Conservation (phyloP, 2,888 invertebrate species). For the Trypoxylon attenuatum region DNA sequence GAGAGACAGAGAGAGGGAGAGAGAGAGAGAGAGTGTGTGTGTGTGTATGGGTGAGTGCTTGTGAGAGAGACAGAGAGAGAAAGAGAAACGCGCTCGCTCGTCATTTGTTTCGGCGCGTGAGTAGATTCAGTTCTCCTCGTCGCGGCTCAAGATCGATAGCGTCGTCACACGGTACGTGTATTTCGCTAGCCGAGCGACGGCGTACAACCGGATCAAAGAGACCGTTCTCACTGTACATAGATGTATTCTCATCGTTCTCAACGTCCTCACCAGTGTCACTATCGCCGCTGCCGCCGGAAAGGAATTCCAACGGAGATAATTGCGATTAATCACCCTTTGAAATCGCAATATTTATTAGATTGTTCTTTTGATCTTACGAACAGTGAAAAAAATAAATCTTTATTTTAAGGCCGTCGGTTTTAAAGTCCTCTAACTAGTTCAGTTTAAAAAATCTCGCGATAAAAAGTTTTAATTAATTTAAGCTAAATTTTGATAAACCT, state of each 20-base stretch:
- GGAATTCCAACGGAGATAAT: conserved; percentile 5
- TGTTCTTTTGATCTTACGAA: conserved; percentile 21
- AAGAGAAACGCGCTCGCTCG: too few species aligned
- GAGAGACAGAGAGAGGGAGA: too few species aligned
- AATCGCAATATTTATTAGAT: conserved; percentile 10
- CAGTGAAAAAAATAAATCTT: conserved; percentile 53
- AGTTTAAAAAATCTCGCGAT: conserved; percentile 47
- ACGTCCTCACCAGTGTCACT: conserved; percentile 5
- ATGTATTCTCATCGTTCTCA: neutral
- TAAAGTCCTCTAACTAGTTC: conserved; percentile 46
- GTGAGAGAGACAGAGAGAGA: too few species aligned
- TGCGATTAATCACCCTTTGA: conserved; percentile 2
- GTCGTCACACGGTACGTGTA: too few species aligned
- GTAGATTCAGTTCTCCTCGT: too few species aligned
- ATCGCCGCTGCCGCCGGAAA: neutral
- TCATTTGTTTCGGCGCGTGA: too few species aligned
- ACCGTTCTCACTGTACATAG: neutral
- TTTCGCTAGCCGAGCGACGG: too few species aligned
- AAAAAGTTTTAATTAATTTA: conserved; percentile 45
- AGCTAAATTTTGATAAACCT: conserved; percentile 34
- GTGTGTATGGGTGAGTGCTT: too few species aligned
- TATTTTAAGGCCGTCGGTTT: conserved; percentile 56
- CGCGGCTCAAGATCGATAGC: too few species aligned
- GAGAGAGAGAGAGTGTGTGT: too few species aligned
- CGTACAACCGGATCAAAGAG: too few species aligned